A percentile compares a stretch with the other conserved stretches of the same genome.
These are phyloP conservation scores for Sarcophaga carnaria DNA, from an alignment of 2,888 invertebrate genomes.

Conservation along the genomic window DNA sequence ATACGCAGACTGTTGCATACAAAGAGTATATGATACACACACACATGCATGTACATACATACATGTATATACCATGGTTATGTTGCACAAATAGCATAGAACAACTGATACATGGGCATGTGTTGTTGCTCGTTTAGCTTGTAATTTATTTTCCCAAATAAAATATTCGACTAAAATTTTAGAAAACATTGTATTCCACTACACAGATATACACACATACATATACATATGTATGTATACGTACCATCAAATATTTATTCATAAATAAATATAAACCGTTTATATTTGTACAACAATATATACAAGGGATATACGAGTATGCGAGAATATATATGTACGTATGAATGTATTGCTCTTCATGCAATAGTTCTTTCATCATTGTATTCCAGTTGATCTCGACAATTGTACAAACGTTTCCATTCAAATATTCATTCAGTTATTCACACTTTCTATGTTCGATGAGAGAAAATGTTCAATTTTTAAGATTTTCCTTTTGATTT, in stretches of 20 bases:
- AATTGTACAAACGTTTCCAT: conserved; percentile 6
- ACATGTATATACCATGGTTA: too few relatives aligned
- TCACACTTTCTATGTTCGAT: conserved; percentile 45
- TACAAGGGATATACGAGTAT: too few relatives aligned
- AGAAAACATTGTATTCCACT: conserved; percentile 17
- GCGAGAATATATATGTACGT: too few relatives aligned
- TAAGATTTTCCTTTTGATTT: too few relatives aligned
- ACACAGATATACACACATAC: neutral
- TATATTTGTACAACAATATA: too few relatives aligned
- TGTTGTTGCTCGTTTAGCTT: conserved; percentile 63
- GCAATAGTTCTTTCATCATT: conserved; percentile 56
- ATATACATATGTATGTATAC: neutral
- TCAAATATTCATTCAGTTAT: conserved; percentile 32
- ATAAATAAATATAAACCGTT: conserved; percentile 42
- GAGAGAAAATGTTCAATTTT: neutral
- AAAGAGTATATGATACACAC: neutral
- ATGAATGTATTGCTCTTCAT: conserved; percentile 33
- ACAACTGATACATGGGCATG: conserved; percentile 13
- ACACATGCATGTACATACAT: neutral
- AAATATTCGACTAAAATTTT: conserved; percentile 57
- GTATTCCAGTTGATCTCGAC: conserved; percentile 42
- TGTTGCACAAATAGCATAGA: neutral
- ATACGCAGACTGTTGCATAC: neutral
- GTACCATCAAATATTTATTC: neutral
- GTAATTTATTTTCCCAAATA: conserved; percentile 71